These are phyloP conservation scores for Pelodiscus sinensis DNA, from an alignment of 2,113 vertebrate genomes.

Conservation along the genomic window DNA sequence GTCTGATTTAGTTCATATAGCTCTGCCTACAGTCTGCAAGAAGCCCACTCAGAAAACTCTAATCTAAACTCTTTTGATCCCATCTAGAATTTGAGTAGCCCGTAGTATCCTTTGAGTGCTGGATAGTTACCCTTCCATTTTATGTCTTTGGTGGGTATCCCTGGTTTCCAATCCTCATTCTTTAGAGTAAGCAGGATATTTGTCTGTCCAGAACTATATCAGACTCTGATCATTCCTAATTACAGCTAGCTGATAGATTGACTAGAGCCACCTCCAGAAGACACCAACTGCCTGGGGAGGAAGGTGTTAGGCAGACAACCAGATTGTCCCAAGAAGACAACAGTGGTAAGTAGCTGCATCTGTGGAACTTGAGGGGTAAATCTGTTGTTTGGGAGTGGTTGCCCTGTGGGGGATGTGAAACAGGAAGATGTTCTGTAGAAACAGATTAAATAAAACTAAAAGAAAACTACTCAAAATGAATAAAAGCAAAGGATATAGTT, in stretches of 20 bases:
- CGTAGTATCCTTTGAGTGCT: background rate
- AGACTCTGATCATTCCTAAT: background rate
- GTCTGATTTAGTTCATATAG: background rate
- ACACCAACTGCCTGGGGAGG: background rate
- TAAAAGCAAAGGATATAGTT: background rate
- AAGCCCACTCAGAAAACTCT: background rate
- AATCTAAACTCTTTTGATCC: background rate
- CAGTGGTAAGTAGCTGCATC: background rate
- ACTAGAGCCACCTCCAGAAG: background rate
- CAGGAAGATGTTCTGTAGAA: background rate
- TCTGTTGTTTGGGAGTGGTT: background rate
- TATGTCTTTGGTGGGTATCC: background rate
- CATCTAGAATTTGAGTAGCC: background rate
- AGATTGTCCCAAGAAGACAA: background rate
- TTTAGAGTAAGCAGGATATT: background rate
- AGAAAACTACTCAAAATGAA: background rate
- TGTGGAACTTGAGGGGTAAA: background rate
- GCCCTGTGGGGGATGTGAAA: background rate
- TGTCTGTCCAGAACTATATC: background rate
- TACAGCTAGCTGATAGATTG: background rate
- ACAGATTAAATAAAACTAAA: background rate
- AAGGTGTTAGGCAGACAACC: fast-evolving
- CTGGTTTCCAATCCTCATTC: background rate
- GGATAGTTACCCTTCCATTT: background rate
- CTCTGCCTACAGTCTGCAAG: background rate